Conservation (phyloP, 1,140 invertebrate genomes). For the Pseudomyrmex gracilis region DNA sequence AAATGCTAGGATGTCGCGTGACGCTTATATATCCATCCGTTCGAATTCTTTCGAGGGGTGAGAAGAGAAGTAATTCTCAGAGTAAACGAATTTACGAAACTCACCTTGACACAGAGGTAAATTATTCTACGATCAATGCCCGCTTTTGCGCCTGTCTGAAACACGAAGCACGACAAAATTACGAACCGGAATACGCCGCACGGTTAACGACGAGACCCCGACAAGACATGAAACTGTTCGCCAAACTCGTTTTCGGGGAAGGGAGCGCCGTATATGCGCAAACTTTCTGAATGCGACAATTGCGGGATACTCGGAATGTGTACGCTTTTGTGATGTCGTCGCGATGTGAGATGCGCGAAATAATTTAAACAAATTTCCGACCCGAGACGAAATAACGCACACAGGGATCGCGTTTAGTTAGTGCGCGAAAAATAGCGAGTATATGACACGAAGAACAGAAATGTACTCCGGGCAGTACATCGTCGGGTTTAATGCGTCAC, state of each 20-base stretch:
- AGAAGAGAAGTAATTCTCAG: neutral
- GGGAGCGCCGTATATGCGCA: neutral
- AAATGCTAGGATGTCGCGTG: neutral
- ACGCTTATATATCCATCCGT: neutral
- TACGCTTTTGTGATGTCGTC: too few relatives aligned
- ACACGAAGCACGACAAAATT: slow-evolving; percentile 45
- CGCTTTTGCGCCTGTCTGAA: slow-evolving; percentile 34
- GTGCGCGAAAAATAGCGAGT: neutral
- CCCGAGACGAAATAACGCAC: too few relatives aligned
- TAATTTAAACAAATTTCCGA: too few relatives aligned
- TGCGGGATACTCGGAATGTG: neutral
- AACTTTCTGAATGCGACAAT: slow-evolving; percentile 27
- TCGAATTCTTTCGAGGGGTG: neutral
- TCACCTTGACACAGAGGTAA: slow-evolving; percentile 54
- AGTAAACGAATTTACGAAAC: slow-evolving; percentile 40
- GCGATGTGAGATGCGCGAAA: too few relatives aligned
- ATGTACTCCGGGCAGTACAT: neutral
- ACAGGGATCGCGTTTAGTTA: too few relatives aligned
- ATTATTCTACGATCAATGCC: slow-evolving; percentile 50
- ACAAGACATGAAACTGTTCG: slow-evolving; percentile 1
- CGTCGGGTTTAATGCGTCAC: slow-evolving; percentile 10
- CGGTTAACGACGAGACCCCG: slow-evolving; percentile 19
- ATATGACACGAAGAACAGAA: neutral
- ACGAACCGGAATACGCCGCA: slow-evolving; percentile 10
- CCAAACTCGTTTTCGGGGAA: slow-evolving; percentile 26